Conservation (phyloP, 2,113 vertebrate genomes). For the Carlito syrichta region DNA sequence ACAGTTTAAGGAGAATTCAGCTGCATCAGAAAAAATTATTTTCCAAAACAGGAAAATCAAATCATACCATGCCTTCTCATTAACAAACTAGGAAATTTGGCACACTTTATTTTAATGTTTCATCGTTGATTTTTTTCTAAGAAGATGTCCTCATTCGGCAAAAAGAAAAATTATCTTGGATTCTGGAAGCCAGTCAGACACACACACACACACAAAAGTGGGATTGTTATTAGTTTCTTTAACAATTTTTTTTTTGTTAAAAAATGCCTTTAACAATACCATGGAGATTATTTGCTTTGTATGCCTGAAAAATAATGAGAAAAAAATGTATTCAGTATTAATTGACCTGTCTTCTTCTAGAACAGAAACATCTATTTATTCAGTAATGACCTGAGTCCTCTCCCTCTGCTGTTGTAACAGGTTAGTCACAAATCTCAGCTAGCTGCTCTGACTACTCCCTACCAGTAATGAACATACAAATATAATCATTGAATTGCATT, state of each 20-base stretch:
- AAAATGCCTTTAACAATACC: neutral
- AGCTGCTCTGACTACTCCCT: neutral
- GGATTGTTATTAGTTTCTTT: neutral
- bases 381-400: neutral
- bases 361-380: conserved; percentile 39
- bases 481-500: neutral
- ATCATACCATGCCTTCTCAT: neutral
- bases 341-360: neutral
- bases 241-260: neutral
- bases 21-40: neutral
- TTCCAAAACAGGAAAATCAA: neutral
- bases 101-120: neutral
- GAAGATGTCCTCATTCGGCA: neutral
- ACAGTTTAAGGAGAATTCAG: neutral
- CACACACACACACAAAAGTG: neutral
- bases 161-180: neutral
- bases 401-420: neutral
- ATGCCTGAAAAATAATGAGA: conserved; percentile 7
- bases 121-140: neutral
- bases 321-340: conserved; percentile 13
- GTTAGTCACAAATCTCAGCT: neutral
- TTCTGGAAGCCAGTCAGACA: neutral
- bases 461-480: conserved; percentile 35
- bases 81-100: neutral
- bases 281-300: neutral